phyloP scores from a whole-genome alignment of 2,888 invertebrate genomes.

The Nymphalis urticae region DNA sequence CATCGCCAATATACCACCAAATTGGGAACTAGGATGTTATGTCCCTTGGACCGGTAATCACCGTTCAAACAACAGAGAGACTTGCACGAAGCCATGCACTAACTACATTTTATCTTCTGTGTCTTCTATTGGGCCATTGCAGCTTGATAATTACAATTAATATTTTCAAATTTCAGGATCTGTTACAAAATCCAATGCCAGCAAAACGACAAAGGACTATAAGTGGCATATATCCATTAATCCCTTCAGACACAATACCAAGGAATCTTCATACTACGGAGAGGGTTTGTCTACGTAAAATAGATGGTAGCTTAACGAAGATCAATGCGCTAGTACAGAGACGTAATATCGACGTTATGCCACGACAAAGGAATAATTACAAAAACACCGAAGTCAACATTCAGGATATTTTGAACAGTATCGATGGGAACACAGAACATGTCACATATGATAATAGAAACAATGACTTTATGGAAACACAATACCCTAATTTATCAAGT shows the following conservation, averaged over 20 bases:
- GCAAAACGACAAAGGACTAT: conserved; percentile 48
- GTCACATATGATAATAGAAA: conserved; percentile 19
- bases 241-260: conserved; percentile 33
- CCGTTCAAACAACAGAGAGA: too few relatives aligned
- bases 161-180: conserved; percentile 24
- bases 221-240: conserved; percentile 60
- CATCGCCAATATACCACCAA: too few relatives aligned
- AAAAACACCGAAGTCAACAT: conserved; percentile 43
- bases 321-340: conserved; percentile 60
- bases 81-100: too few relatives aligned
- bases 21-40: too few relatives aligned
- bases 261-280: conserved; percentile 41
- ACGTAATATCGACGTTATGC: conserved; percentile 23
- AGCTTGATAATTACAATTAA: background rate
- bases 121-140: background rate
- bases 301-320: conserved; percentile 57
- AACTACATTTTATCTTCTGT: too few relatives aligned
- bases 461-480: conserved; percentile 31
- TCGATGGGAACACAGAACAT: conserved; percentile 31
- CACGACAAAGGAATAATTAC: conserved; percentile 15
- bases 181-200: conserved; percentile 31
- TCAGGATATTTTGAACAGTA: conserved; percentile 48
- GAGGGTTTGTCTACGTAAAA: conserved; percentile 48
- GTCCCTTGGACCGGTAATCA: too few relatives aligned
- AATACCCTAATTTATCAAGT: conserved; percentile 33